Percentiles rank a stretch among this genome's conserved stretches.
These are phyloP conservation scores for Phasia obesa DNA, from an alignment of 2,888 invertebrate genomes.

Conservation along the genomic window DNA sequence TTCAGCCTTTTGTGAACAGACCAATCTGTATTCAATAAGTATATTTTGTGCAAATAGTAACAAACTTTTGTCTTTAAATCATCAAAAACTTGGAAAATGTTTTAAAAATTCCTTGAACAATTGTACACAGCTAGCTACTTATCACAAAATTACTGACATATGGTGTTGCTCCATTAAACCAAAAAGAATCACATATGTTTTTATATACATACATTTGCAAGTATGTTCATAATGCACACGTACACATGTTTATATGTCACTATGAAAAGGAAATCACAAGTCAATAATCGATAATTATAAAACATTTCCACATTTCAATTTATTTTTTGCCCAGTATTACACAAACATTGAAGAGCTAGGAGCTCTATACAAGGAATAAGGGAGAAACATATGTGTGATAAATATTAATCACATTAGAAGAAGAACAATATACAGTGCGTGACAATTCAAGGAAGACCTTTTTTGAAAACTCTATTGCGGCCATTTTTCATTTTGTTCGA, in stretches of 20 bases:
- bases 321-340: not conserved
- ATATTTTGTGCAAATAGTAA: no score
- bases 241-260: not conserved
- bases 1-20: no score
- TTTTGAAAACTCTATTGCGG: no score
- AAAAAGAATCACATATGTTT: not conserved
- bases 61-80: not conserved
- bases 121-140: not conserved
- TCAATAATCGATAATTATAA: slow-evolving; percentile 66
- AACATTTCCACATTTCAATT: slow-evolving; percentile 32
- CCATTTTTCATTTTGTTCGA: no score
- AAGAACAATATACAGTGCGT: no score
- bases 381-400: slow-evolving; percentile 8
- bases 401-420: no score
- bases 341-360: not conserved
- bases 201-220: no score
- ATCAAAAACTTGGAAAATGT: not conserved
- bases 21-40: no score
- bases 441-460: no score
- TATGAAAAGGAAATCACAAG: slow-evolving; percentile 30
- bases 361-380: not conserved
- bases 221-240: not conserved
- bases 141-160: slow-evolving; percentile 2
- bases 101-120: not conserved
- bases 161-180: slow-evolving; percentile 54